Evolutionary conservation across 1,140 invertebrate genomes (phyloP).

Genomic region (Drosophila pruinosa): DNA sequence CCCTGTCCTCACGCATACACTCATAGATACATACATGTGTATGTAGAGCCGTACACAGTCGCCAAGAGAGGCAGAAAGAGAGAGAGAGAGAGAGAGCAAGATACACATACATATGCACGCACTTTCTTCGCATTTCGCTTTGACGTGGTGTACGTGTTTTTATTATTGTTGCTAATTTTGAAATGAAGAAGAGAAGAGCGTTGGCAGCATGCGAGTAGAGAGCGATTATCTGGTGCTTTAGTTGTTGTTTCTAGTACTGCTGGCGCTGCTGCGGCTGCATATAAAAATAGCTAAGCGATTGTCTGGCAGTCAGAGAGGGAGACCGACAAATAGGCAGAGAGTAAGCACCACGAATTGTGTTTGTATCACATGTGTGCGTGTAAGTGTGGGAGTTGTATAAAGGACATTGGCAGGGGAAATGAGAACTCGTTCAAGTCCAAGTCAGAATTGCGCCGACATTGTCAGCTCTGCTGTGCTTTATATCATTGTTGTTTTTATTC

Average conservation of each 20-base stretch:
- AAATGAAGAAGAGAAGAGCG: conserved; percentile 47
- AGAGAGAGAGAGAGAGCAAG: neutral
- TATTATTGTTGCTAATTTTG: conserved; percentile 70
- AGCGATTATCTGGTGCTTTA: conserved; percentile 6
- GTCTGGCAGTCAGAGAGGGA: conserved; percentile 15
- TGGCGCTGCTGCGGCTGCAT: conserved; percentile 27
- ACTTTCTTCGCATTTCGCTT: conserved; percentile 65
- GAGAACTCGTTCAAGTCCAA: conserved; percentile 2
- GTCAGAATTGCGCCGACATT: conserved; percentile 5
- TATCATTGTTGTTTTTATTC: conserved; percentile 9
- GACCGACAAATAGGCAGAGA: conserved; percentile 10
- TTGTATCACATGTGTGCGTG: conserved; percentile 1
- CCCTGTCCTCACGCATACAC: neutral
- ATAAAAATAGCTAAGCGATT: conserved; percentile 59
- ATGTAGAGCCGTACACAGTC: no score
- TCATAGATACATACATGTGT: neutral
- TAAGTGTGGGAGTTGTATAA: conserved; percentile 26
- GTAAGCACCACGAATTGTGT: neutral
- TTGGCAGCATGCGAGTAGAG: conserved; percentile 35
- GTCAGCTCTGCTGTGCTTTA: conserved; percentile 4
- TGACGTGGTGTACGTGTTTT: conserved; percentile 41
- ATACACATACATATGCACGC: conserved; percentile 35
- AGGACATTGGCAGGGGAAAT: conserved; percentile 24
- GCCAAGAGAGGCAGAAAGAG: neutral
- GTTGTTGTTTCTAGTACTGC: conserved; percentile 5